Conservation (phyloP, 2,113 vertebrate genomes). For the Chamaea fasciata region DNA sequence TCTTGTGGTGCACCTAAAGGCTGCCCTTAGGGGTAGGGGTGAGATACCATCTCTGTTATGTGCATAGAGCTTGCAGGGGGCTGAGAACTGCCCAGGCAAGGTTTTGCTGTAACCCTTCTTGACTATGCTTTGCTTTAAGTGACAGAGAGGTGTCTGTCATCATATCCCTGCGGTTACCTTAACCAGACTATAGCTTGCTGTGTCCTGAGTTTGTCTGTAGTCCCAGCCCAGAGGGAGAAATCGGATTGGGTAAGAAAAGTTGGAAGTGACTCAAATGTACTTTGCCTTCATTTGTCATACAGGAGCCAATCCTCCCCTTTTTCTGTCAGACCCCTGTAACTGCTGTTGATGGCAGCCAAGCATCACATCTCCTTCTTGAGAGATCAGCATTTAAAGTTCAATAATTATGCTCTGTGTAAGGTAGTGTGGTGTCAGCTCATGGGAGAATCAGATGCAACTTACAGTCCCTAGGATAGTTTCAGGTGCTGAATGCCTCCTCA, state of each 20-base stretch:
- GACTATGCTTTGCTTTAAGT: neutral
- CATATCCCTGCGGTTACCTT: neutral
- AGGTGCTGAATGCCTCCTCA: neutral
- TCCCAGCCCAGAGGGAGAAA: neutral
- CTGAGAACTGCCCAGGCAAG: neutral
- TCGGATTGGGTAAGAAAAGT: neutral
- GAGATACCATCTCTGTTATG: neutral
- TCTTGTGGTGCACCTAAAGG: neutral
- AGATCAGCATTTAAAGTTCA: neutral
- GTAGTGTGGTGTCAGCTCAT: neutral
- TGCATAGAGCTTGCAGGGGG: neutral
- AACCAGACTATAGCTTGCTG: accelerated
- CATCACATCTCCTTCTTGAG: neutral
- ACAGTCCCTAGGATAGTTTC: neutral
- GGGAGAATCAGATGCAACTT: neutral
- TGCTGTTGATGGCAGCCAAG: neutral
- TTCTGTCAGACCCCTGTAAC: neutral
- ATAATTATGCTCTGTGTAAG: neutral
- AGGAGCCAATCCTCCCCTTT: neutral
- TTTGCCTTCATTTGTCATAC: neutral
- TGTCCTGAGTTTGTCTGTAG: neutral
- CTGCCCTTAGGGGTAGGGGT: neutral
- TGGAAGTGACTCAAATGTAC: neutral
- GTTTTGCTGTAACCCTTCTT: neutral
- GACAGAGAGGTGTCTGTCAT: neutral